These are phyloP conservation scores for Eclectus roratus DNA, from an alignment of 2,113 vertebrate species.

Conservation along the genomic window DNA sequence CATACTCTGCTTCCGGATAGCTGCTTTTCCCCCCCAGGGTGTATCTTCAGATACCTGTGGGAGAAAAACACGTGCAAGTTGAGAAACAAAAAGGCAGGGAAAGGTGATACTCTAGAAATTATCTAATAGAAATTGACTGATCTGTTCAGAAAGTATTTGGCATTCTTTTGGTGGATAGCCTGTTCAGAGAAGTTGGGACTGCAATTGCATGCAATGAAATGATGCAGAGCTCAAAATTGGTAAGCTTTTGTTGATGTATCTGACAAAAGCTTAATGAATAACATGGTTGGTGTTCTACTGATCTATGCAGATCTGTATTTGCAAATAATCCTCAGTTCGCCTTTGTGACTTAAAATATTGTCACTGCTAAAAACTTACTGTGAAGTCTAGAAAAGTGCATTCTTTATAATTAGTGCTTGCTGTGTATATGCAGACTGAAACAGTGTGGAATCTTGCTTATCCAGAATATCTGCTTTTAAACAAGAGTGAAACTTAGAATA, in stretches of 20 bases:
- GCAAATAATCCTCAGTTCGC: not conserved
- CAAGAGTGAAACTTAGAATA: not conserved
- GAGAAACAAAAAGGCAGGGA: not conserved
- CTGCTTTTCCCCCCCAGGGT: not conserved
- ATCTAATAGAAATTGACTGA: not conserved
- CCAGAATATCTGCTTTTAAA: conserved; percentile 63
- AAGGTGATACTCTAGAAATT: not conserved
- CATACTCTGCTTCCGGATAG: not conserved
- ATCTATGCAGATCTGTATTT: not conserved
- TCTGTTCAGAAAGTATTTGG: not conserved
- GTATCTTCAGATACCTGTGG: not conserved
- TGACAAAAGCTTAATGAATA: not conserved
- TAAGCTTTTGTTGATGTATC: not conserved
- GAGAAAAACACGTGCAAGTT: not conserved
- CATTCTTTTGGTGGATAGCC: not conserved
- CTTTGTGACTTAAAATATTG: not conserved
- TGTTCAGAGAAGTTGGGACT: not conserved
- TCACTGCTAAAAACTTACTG: not conserved
- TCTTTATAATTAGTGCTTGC: not conserved
- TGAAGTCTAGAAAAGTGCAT: not conserved
- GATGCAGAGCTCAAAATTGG: not conserved
- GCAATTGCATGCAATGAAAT: not conserved
- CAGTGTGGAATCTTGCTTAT: not conserved
- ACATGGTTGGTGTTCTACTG: not conserved
- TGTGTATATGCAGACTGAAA: not conserved